These are phyloP conservation scores for Apodemia mormo DNA, from an alignment of 2,888 invertebrate species.

Conservation along the genomic window DNA sequence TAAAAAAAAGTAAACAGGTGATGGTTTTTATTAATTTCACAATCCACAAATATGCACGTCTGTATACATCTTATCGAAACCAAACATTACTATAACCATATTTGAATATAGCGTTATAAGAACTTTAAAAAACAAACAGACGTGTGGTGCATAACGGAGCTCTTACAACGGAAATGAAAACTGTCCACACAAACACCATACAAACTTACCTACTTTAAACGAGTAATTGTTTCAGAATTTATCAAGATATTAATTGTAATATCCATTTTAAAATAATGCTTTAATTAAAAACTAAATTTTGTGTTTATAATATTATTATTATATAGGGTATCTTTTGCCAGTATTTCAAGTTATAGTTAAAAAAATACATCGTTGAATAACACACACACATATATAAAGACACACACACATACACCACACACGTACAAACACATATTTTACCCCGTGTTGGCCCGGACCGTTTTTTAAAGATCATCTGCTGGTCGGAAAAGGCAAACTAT, in stretches of 20 bases:
- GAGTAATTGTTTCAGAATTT: slow-evolving; percentile 10
- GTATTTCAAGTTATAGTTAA: no score
- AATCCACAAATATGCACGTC: slow-evolving; percentile 14
- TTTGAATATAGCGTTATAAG: slow-evolving; percentile 27
- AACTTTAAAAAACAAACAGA: slow-evolving; percentile 25
- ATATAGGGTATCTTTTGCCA: no score
- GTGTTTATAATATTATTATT: no score
- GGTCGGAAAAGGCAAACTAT: no score
- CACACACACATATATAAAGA: no score
- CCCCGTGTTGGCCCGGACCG: no score
- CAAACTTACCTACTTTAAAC: slow-evolving; percentile 19
- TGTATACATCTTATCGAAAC: slow-evolving; percentile 21
- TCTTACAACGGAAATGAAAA: slow-evolving; percentile 25
- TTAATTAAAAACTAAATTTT: no score
- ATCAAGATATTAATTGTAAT: not conserved
- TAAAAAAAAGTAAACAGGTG: not conserved
- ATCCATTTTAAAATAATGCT: no score
- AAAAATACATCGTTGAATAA: no score
- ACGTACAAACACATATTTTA: no score
- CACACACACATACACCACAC: no score
- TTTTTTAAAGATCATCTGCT: no score
- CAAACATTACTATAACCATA: slow-evolving; percentile 27
- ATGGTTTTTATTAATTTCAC: slow-evolving; percentile 8
- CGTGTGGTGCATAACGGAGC: slow-evolving; percentile 23
- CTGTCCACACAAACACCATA: slow-evolving; percentile 23